Base-by-base conservation (phyloP, 2,888 invertebrate genomes). In the Cremastinae sp. region DNA sequence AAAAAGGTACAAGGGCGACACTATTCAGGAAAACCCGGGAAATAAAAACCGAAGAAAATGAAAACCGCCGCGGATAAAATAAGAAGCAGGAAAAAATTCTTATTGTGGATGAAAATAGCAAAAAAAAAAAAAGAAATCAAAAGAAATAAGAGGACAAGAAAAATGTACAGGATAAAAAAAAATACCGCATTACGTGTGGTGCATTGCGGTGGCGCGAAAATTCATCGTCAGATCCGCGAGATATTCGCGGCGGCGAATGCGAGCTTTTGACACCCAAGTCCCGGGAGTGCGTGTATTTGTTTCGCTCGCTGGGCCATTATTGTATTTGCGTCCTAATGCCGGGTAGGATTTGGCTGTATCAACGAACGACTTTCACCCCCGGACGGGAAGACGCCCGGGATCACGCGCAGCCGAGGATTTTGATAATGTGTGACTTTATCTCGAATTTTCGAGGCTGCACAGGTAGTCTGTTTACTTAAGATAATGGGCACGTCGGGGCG, bases 401-500 rank as follows among this genome's bases (percentile, higher is more conserved):
- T 71, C 51, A 75, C 64, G 68, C 71, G 78, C 78, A 79, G 79
- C 81, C 78, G 65, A 74, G 86, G 86, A 86, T 87, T 87, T 84
- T 86, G 87, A 86, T 87, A 87, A 86, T 85, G 83, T 84, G 85
- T 85, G 87, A 86, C 87, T 86, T 86, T 87, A 87, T 87, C 87
- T 86, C 79, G 83, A 82, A 83, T 82, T 84, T 81, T 79, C 82
- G 80, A 75, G 81, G 72, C 82, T 77, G 83, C 83, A 81, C 84
- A 84, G 84, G 86, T 85, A 86, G 87, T 84, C 87, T 88, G 87
- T 87, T 87, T 87, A 87, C 86, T 85, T 82, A 86, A 87, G 87
- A 88, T 88, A 88, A 87, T 88, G 83, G 85, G 79, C 79, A 83
- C 80, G 83, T 74, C 70, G 75, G 75, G 28, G 28, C 28, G 79